A percentile compares a stretch with the other conserved stretches of the same genome.
phyloP scores from a whole-genome alignment of 2,113 vertebrate genomes.

The Tauraco erythrolophus region DNA sequence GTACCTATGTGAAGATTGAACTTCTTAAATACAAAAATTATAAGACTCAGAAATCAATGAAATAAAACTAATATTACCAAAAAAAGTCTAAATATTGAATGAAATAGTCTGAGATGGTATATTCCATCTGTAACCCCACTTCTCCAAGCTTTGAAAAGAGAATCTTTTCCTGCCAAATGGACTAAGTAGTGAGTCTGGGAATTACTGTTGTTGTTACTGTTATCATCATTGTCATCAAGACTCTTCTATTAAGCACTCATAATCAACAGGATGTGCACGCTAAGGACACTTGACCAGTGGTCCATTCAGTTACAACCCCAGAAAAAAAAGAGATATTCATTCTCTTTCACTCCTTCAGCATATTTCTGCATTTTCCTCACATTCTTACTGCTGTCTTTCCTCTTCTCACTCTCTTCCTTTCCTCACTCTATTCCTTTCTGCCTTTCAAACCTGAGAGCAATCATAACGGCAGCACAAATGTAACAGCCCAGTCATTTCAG shows the following conservation, averaged over 20 bases:
- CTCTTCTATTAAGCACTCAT: background rate
- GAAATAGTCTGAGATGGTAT: background rate
- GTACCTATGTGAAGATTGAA: background rate
- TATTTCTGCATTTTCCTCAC: background rate
- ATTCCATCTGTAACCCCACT: background rate
- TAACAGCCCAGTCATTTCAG: background rate
- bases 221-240: background rate
- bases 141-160: background rate
- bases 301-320: background rate
- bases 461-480: background rate
- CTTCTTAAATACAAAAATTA: background rate
- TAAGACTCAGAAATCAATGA: background rate
- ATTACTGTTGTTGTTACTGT: background rate
- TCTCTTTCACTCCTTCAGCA: background rate
- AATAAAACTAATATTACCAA: background rate
- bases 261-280: background rate
- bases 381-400: background rate
- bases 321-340: background rate
- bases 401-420: background rate
- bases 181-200: background rate
- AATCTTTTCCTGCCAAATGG: background rate
- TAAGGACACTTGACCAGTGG: background rate
- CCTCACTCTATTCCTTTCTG: background rate
- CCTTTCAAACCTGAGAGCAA: background rate
- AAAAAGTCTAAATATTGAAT: background rate